Percentiles rank a stretch among this genome's conserved stretches.
These are phyloP conservation scores for Cyanoramphus novaezelandiae DNA, from an alignment of 2,113 vertebrate genomes.

Conservation along the genomic window DNA sequence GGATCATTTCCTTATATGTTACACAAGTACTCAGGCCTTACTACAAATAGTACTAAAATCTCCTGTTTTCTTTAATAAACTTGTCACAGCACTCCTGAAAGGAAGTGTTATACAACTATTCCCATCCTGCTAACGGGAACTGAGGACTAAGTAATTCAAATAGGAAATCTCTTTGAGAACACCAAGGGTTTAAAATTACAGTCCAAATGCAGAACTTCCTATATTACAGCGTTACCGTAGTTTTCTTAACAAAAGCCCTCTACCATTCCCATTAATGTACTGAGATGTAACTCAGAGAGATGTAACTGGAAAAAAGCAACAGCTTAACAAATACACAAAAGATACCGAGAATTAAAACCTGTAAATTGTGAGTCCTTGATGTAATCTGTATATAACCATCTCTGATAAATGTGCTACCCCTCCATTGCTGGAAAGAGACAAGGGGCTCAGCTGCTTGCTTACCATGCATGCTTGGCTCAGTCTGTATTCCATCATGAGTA, in stretches of 20 bases:
- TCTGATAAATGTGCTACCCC: neutral
- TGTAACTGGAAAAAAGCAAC: neutral
- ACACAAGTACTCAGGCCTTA: neutral
- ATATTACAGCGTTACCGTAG: neutral
- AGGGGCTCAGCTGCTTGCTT: conserved; percentile 14
- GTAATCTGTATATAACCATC: neutral
- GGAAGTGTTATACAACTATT: neutral
- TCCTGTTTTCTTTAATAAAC: neutral
- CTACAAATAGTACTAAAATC: neutral
- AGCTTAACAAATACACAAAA: neutral
- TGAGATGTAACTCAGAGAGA: no score
- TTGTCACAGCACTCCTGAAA: neutral
- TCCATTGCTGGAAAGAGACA: neutral
- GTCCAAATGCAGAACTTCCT: neutral
- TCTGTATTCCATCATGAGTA: conserved; percentile 91
- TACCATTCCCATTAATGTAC: neutral
- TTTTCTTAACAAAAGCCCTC: neutral
- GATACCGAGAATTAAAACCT: neutral
- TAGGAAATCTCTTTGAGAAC: neutral
- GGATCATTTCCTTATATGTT: neutral
- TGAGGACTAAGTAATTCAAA: neutral
- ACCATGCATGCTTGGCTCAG: conserved; percentile 93
- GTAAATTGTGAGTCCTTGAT: neutral
- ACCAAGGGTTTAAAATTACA: neutral
- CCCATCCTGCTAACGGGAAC: neutral